Evolutionary conservation across 2,888 invertebrate genomes (phyloP), one percentile per base, ranked within the genome.

Genomic region (Phengaris arion): DNA sequence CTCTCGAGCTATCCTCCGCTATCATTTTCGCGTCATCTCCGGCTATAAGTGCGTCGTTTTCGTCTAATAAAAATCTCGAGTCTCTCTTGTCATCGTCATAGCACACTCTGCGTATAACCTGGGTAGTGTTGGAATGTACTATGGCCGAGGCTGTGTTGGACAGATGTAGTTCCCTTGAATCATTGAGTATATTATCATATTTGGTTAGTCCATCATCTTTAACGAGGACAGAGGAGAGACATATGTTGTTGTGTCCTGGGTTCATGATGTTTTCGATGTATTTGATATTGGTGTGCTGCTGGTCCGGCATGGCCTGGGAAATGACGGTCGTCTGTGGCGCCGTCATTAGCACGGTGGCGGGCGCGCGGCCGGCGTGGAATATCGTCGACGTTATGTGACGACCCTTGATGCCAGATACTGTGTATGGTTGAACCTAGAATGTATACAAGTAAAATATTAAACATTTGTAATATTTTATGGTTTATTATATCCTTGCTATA

Each of bases 301-400:
- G 48, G 48, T 48, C 48, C 88, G 6, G 82, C 0, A 86, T 83
- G 9, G 91, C 90, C 74, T 93, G 92, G 0, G 92, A 91, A 75
- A 93, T 93, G 79, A 93, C 91, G 4, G 91, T 89, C 74, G 91
- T 85, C 77, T 90, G 91, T 0, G 93, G 90, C 0, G 90, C 87
- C 0, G 88, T 82, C 85, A 93, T 91, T 0, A 93, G 87, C 0
- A 93, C 93, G 2, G 93, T 92, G 59, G 91, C 90, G 0, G 91
- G 88, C 0, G 86, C 86, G 35, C 91, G 83, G 76, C 85, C 85
- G 6, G 90, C 82, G 79, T 92, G 93, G 85, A 89, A 92, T 83
- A 92, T 91, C 2, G 90, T 87, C 6, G 91, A 89, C 3, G 92
- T 89, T 74, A 92, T 87, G 79, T 91, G 92, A 0, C 92, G 89